These are phyloP conservation scores for Drosophila aldrichi DNA, from an alignment of 2,888 invertebrate species.

Conservation along the genomic window DNA sequence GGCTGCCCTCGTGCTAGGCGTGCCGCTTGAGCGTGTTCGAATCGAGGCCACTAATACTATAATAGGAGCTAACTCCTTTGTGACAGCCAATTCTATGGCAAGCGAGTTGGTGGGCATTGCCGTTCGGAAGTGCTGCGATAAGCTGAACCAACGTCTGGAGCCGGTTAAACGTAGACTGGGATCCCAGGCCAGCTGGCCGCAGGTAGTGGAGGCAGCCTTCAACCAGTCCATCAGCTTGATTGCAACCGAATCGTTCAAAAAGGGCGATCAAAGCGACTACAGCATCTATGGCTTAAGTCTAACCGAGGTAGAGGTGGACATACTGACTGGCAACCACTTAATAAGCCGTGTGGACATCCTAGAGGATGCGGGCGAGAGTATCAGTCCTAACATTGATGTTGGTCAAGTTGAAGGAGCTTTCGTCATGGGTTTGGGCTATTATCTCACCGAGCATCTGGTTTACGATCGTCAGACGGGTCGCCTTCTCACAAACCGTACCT, in stretches of 20 bases:
- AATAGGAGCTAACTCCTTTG: slow-evolving; percentile 86
- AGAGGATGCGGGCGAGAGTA: slow-evolving; percentile 90
- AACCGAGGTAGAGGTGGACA: slow-evolving; percentile 91
- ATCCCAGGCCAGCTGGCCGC: slow-evolving; percentile 86
- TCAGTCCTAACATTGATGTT: slow-evolving; percentile 90
- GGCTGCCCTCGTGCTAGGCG: slow-evolving; percentile 89
- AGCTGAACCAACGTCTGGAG: slow-evolving; percentile 87
- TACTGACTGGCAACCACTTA: slow-evolving; percentile 91
- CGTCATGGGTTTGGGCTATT: slow-evolving; percentile 92
- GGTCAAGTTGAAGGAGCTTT: slow-evolving; percentile 93
- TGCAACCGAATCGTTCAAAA: slow-evolving; percentile 87
- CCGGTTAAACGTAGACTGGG: slow-evolving; percentile 86
- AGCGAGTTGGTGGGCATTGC: slow-evolving; percentile 89
- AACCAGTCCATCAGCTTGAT: slow-evolving; percentile 86
- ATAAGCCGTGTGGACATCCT: slow-evolving; percentile 89
- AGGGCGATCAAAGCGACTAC: slow-evolving; percentile 87
- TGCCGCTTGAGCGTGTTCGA: slow-evolving; percentile 81
- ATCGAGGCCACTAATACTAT: slow-evolving; percentile 72
- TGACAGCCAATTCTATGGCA: slow-evolving; percentile 88
- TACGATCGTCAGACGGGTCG: slow-evolving; percentile 89
- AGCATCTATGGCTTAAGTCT: slow-evolving; percentile 88
- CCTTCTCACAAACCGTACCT: slow-evolving; percentile 91
- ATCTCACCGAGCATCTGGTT: slow-evolving; percentile 90
- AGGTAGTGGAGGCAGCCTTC: slow-evolving; percentile 70
- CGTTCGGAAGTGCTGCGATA: slow-evolving; percentile 88